These are phyloP conservation scores for Liasis olivaceus DNA, from an alignment of 2,797 vertebrate species.

Conservation along the genomic window DNA sequence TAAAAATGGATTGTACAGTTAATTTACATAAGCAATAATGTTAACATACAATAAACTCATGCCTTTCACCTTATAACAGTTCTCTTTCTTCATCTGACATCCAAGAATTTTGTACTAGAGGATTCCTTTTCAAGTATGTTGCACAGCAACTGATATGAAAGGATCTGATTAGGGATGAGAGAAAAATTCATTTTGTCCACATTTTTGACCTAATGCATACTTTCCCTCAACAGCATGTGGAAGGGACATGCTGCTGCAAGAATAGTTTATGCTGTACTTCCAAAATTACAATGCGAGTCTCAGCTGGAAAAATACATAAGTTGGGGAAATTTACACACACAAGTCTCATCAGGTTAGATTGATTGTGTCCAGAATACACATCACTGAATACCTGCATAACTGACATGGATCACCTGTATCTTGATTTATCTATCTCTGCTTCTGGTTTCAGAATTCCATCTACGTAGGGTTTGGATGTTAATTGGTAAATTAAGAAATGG, in stretches of 20 bases:
- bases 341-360: background rate
- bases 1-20: background rate
- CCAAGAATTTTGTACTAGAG: background rate
- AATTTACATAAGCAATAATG: background rate
- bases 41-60: background rate
- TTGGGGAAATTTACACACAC: background rate
- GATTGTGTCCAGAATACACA: fast-evolving
- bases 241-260: background rate
- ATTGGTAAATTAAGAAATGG: background rate
- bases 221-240: background rate
- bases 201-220: background rate
- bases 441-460: background rate
- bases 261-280: background rate
- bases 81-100: background rate
- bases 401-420: background rate
- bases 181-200: background rate
- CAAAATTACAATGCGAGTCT: background rate
- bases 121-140: background rate
- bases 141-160: background rate
- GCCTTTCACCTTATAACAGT: background rate
- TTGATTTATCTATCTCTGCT: background rate
- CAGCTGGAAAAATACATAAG: background rate
- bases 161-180: background rate
- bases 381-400: background rate
- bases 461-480: background rate